A percentile compares a stretch with the other conserved stretches of the same genome.
Evolutionary conservation across 35 echinoderm and acorn worm genomes (phyloP).

Genomic region (Amphiura filiformis): DNA sequence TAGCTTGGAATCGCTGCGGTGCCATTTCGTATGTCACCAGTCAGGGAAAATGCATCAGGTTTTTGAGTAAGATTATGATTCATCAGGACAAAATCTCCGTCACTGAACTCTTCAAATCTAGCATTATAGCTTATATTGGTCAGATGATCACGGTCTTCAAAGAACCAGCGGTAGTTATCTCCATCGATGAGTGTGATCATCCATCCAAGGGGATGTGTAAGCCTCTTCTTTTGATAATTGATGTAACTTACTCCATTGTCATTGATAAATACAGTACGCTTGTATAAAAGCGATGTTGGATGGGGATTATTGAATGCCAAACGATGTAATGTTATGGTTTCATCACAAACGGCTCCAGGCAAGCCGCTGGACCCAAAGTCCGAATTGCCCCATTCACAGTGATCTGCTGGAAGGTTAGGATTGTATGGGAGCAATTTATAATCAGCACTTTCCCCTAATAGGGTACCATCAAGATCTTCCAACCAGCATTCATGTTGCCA

Average conservation of each 20-base stretch:
- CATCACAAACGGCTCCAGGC: conserved; percentile 54
- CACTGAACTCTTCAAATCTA: conserved; percentile 48
- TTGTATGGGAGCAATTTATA: conserved; percentile 36
- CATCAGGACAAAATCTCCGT: no score
- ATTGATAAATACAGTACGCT: conserved; percentile 63
- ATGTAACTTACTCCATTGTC: conserved; percentile 22
- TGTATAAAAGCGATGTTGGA: conserved; percentile 56
- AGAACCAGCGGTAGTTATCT: conserved; percentile 33
- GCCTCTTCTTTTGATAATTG: conserved; percentile 31
- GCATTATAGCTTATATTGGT: conserved; percentile 32
- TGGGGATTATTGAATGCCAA: conserved; percentile 52
- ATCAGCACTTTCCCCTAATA: conserved; percentile 32
- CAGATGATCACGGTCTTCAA: conserved; percentile 47
- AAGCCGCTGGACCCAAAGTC: conserved; percentile 8
- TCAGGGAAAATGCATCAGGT: conserved; percentile 45
- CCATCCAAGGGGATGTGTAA: conserved; percentile 66
- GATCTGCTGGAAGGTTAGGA: conserved; percentile 43
- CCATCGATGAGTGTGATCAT: conserved; percentile 67
- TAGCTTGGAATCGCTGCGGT: conserved; percentile 17
- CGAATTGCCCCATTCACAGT: conserved; percentile 8
- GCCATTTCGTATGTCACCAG: conserved; percentile 33
- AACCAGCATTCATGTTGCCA: conserved; percentile 69
- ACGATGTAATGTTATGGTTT: conserved; percentile 53
- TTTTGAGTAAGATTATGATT: conserved; percentile 61
- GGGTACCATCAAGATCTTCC: conserved; percentile 64